Evolutionary conservation across 2,113 vertebrate genomes (phyloP), one percentile per base, ranked within the genome.

Genomic region (Dipodomys ordii): DNA sequence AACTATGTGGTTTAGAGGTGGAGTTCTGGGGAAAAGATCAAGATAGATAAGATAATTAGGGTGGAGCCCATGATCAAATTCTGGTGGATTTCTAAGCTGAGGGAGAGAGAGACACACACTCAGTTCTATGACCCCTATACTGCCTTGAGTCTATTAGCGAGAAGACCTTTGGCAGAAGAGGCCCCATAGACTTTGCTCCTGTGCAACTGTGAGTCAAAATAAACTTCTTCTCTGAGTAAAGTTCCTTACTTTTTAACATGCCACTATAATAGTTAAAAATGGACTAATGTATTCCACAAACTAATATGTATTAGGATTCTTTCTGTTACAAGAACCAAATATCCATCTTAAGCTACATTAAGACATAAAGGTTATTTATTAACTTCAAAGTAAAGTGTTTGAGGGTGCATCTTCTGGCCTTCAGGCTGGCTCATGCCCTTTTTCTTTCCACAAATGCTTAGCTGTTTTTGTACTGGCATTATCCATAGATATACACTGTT

Each of bases 321-420:
- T 65, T 69, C 57, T 90, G 13, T 77, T 87, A 69, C 65, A 69
- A 82, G 28, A 53, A 60, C n/a, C 20, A 80, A 91, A 89, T 82
- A 60, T 35, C 3, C 20, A 93, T 64, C 23, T 94, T 87, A 93
- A 80, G 67, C 19, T 83, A 71, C 78, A 82, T 82, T 90, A 81
- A 94, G 30, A 67, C 80, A 80, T 80, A 60, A 87, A 46, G 4
- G 16, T 74, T 62, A 39, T 86, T 83, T 83, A 46, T n/a, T 57
- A 86, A 83, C 22, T 86, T 60, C 39, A 83, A 71, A 81, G 11
- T 78, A 44, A 92, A 49, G 68, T 20, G 32, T 74, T 74, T 32
- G 49, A 76, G 22, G 18, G 7, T 90, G 0, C 64, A 6, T 57
- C 39, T 87, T 13, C 2, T 39, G 53, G 25, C 18, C 35, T 94